Base-by-base conservation (phyloP, 2,797 vertebrate genomes). In the Pangasius larnaudii region DNA sequence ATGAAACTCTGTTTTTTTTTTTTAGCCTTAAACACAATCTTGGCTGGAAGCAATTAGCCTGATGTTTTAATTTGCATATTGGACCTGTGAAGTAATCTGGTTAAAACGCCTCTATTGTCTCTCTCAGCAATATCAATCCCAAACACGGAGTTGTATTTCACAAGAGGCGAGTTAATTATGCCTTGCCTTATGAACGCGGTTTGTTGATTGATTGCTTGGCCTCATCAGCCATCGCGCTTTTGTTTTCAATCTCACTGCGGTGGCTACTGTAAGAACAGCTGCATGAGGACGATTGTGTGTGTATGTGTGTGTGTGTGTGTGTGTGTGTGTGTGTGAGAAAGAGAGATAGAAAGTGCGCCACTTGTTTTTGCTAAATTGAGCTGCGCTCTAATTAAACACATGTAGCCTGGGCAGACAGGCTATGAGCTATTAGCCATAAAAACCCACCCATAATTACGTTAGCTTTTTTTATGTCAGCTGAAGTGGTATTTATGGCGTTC, bases 161-260 rank as follows among this genome's bases (percentile, higher is more conserved):
- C 89, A 93, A 92, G 92, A 92, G 94, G 93, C 95, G 95, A 95
- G 95, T 96, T 96, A 95, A 96, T 96, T 96, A 95, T 90, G 93
- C 81, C 90, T 92, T 93, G 94, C 95, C 95, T 95, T 95, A 94
- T 93, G 96, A 95, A 96, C 93, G 92, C 85, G 83, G 59, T 87
- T 82, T 22, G 61, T 92, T 96, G 95, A 96, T 95, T 96, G 94
- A 96, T 96, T 93, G 93, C 93, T 92, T 91, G 93, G 94, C 93
- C 94, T 93, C 94, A 94, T 94, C 94, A 95, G 95, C 93, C 93
- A 92, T 92, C 92, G 91, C 93, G 93, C 92, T 94, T 95, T 93
- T 94, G 93, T 95, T 95, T 96, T 10, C 95, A 95, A 96, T 95
- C 95, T 93, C 90, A 90, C 92, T 91, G 90, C 91, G 89, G 91